These are phyloP conservation scores for Forbesichthys agassizii DNA, from an alignment of 2,113 vertebrate genomes.

Conservation along the genomic window DNA sequence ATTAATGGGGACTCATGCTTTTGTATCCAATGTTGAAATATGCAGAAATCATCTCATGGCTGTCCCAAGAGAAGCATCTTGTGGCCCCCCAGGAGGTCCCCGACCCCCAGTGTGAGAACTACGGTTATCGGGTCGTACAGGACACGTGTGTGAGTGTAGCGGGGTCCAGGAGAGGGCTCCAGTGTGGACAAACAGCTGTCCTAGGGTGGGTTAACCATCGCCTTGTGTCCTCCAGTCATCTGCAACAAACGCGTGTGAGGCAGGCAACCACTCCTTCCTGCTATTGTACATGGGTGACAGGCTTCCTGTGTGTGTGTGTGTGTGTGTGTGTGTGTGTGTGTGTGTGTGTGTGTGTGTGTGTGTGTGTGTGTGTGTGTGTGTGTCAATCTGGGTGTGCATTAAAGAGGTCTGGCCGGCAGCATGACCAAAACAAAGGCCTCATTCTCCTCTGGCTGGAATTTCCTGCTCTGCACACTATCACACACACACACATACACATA, in stretches of 20 bases:
- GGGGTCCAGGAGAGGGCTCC: not conserved
- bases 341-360: slow-evolving; percentile 22
- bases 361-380: slow-evolving; percentile 31
- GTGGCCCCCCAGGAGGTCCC: too few species aligned
- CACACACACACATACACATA: slow-evolving; percentile 9
- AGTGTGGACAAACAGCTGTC: slow-evolving; percentile 68
- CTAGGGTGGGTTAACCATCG: slow-evolving; percentile 53
- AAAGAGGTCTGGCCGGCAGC: slow-evolving; percentile 9
- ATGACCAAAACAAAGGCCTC: slow-evolving; percentile 69
- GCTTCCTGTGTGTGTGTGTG: slow-evolving; percentile 49
- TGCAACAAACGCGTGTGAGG: slow-evolving; percentile 63
- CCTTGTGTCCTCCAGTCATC: slow-evolving; percentile 39
- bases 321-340: slow-evolving; percentile 11
- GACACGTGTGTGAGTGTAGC: not conserved
- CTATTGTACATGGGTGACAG: slow-evolving; percentile 58
- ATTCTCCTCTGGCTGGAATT: slow-evolving; percentile 66
- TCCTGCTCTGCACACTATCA: slow-evolving; percentile 53
- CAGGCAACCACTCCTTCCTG: slow-evolving; percentile 75
- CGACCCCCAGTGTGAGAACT: too few species aligned
- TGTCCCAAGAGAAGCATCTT: too few species aligned
- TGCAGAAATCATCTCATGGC: too few species aligned
- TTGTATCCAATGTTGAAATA: too few species aligned
- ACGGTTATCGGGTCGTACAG: slow-evolving; percentile 14
- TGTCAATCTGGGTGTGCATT: slow-evolving; percentile 1
- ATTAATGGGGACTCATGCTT: too few species aligned